phyloP scores from a whole-genome alignment of 2,113 vertebrate species.

The Aptenodytes patagonicus region DNA sequence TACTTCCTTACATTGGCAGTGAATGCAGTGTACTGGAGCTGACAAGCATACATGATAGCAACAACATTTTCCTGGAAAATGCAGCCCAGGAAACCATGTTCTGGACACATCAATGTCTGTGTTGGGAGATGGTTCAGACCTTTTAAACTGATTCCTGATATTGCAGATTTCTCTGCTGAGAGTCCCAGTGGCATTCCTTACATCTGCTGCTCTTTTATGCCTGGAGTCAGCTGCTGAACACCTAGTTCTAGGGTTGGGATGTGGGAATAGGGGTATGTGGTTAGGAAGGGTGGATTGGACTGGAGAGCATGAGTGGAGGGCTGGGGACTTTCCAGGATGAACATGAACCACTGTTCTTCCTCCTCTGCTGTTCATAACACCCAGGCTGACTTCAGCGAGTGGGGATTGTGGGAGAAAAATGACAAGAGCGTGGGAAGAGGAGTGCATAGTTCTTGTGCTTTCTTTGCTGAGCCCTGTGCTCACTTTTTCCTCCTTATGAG shows the following conservation, averaged over 20 bases:
- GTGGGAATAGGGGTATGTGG: background rate
- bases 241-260: background rate
- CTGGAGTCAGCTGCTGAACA: background rate
- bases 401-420: background rate
- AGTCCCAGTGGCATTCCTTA: background rate
- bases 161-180: background rate
- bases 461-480: background rate
- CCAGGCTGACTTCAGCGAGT: background rate
- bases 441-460: background rate
- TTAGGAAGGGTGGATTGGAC: background rate
- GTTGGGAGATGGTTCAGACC: background rate
- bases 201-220: background rate
- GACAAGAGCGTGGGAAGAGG: background rate
- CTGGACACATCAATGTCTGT: background rate
- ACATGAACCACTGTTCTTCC: background rate
- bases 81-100: background rate
- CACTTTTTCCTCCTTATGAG: background rate
- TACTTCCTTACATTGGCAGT: background rate
- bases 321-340: background rate
- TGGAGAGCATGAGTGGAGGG: background rate
- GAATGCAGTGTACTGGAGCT: background rate
- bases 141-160: background rate
- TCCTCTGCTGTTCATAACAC: background rate
- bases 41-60: background rate
- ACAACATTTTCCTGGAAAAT: background rate